A percentile compares a stretch with the other conserved stretches of the same genome.
These are phyloP conservation scores for Cheiracanthium punctorium DNA, from an alignment of 2,888 invertebrate genomes.

Conservation along the genomic window DNA sequence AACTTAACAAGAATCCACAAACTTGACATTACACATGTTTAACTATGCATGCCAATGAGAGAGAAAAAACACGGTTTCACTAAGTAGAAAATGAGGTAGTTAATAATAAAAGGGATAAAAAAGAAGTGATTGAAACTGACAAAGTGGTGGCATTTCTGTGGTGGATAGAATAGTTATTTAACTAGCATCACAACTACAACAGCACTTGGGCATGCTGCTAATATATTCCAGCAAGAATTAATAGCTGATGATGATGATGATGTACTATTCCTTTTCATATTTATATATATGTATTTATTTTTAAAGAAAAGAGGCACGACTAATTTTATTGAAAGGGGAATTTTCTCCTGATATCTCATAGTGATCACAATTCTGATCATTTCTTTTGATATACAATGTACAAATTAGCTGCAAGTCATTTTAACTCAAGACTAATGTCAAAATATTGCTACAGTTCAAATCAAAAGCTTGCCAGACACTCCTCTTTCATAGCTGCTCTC, in stretches of 20 bases:
- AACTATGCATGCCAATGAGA: not conserved
- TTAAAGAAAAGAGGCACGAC: slow-evolving; percentile 10
- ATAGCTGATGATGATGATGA: slow-evolving; percentile 49
- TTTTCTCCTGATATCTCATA: slow-evolving; percentile 39
- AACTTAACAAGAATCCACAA: too few species aligned
- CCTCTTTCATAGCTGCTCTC: slow-evolving; percentile 48
- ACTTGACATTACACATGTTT: not conserved
- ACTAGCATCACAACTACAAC: slow-evolving; percentile 51
- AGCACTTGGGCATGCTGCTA: slow-evolving; percentile 38
- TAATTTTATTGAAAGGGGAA: slow-evolving; percentile 7
- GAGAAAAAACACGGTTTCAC: not conserved
- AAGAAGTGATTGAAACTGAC: slow-evolving; percentile 25
- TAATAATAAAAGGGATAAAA: slow-evolving; percentile 50
- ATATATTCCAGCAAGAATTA: slow-evolving; percentile 45
- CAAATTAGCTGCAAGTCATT: slow-evolving; percentile 57
- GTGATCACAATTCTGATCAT: slow-evolving; percentile 41
- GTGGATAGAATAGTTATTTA: slow-evolving; percentile 29
- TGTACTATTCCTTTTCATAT: slow-evolving; percentile 40
- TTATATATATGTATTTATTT: not conserved
- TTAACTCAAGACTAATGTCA: slow-evolving; percentile 41
- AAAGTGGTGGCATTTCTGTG: slow-evolving; percentile 5
- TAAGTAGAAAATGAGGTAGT: slow-evolving; percentile 64
- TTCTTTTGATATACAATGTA: slow-evolving; percentile 49
- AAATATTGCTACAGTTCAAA: slow-evolving; percentile 29
- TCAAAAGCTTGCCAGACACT: slow-evolving; percentile 23